Conservation (phyloP, 2,888 invertebrate species). For the Phaonia tiefii region DNA sequence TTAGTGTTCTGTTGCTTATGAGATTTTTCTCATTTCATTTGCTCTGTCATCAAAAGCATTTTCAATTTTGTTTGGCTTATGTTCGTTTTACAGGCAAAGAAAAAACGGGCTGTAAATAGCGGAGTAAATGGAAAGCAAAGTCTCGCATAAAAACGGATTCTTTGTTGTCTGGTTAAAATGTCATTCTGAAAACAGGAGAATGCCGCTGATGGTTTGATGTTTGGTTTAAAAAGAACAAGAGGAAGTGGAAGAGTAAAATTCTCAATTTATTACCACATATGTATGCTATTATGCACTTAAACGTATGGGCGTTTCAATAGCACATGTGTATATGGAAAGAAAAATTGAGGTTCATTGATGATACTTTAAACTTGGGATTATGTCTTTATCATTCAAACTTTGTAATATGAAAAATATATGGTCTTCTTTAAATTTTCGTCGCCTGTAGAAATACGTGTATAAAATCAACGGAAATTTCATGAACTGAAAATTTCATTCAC, state of each 20-base stretch:
- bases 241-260: slow-evolving; percentile 38
- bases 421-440: too few relatives aligned
- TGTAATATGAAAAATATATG: too few relatives aligned
- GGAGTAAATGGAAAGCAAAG: too few relatives aligned
- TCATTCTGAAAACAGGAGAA: slow-evolving; percentile 38
- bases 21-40: slow-evolving; percentile 26
- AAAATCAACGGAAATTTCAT: too few relatives aligned
- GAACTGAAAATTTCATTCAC: too few relatives aligned
- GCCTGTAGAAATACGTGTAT: too few relatives aligned
- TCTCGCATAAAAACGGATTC: slow-evolving; percentile 1
- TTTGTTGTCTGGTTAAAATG: slow-evolving; percentile 64
- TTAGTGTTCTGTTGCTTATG: neutral
- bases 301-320: too few relatives aligned
- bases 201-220: slow-evolving; percentile 47
- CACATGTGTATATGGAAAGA: too few relatives aligned
- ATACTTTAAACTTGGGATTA: too few relatives aligned
- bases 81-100: slow-evolving; percentile 1
- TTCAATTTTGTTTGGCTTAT: slow-evolving; percentile 50
- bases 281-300: too few relatives aligned
- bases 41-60: slow-evolving; percentile 54
- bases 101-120: slow-evolving; percentile 16
- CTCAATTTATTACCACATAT: slow-evolving; percentile 31
- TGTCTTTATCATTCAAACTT: too few relatives aligned
- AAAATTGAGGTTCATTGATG: too few relatives aligned
- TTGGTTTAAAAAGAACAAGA: slow-evolving; percentile 40